Conservation (phyloP, 1,140 invertebrate genomes). For the Drosophila nebulosa region DNA sequence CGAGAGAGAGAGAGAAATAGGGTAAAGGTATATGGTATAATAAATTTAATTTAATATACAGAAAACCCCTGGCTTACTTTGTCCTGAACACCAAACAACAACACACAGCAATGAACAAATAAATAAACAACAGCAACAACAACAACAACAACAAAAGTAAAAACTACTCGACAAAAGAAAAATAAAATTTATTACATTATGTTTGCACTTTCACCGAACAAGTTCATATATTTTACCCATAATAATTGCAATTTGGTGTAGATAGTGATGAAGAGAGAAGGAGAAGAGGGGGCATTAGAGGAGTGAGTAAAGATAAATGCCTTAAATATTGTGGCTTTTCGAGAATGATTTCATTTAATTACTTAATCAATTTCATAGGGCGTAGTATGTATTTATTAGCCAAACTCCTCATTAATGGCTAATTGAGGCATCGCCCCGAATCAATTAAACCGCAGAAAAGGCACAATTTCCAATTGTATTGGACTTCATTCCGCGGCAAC, state of each 20-base stretch:
- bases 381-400: slow-evolving; percentile 15
- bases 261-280: too few species aligned
- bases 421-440: slow-evolving; percentile 1
- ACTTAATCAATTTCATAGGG: slow-evolving; percentile 4
- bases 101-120: not conserved
- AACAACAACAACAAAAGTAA: slow-evolving; percentile 36
- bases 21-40: slow-evolving; percentile 32
- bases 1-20: not conserved
- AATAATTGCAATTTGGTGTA: too few species aligned
- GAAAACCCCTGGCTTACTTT: slow-evolving; percentile 57
- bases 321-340: not conserved
- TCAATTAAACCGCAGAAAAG: not conserved
- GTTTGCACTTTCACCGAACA: slow-evolving; percentile 61
- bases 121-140: slow-evolving; percentile 22
- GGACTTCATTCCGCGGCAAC: slow-evolving; percentile 29
- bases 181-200: slow-evolving; percentile 69
- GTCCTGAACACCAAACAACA: slow-evolving; percentile 12
- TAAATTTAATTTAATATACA: slow-evolving; percentile 76
- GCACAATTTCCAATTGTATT: slow-evolving; percentile 10
- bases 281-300: too few species aligned
- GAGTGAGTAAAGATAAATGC: not conserved
- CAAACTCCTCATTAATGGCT: slow-evolving; percentile 14
- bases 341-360: slow-evolving; percentile 14
- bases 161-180: slow-evolving; percentile 48
- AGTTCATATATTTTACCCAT: slow-evolving; percentile 22